A percentile compares a stretch with the other conserved stretches of the same genome.
Conservation (phyloP, 2,888 invertebrate genomes). For the Lepidocyrtoides sp. region DNA sequence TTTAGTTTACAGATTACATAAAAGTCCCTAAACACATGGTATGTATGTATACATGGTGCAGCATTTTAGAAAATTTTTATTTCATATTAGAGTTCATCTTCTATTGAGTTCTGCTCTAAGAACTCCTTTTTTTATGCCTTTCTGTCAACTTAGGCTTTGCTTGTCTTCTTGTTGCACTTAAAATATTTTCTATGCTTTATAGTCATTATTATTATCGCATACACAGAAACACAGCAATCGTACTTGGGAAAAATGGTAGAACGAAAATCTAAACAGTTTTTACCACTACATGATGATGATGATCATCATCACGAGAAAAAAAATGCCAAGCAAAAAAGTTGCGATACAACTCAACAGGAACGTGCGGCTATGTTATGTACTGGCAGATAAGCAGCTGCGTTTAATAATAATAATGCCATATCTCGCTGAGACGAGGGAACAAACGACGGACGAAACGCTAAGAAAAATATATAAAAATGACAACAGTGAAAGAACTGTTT, state of each 20-base stretch:
- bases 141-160: background rate
- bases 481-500: conserved; percentile 5
- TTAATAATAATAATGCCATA: background rate
- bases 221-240: background rate
- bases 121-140: conserved; percentile 24
- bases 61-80: background rate
- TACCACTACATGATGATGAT: background rate
- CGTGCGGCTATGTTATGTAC: background rate
- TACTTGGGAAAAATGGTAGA: background rate
- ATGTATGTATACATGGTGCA: background rate
- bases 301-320: background rate
- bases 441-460: background rate
- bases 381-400: background rate
- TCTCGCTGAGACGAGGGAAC: background rate
- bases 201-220: background rate
- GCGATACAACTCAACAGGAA: too few species aligned
- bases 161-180: background rate
- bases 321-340: background rate
- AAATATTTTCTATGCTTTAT: background rate
- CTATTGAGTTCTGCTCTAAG: background rate
- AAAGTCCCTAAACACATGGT: background rate
- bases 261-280: conserved; percentile 23
- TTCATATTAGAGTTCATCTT: background rate
- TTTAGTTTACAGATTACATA: conserved; percentile 65
- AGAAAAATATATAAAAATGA: background rate